Base-by-base conservation (phyloP, 2,113 vertebrate genomes). In the Sitta europaea region DNA sequence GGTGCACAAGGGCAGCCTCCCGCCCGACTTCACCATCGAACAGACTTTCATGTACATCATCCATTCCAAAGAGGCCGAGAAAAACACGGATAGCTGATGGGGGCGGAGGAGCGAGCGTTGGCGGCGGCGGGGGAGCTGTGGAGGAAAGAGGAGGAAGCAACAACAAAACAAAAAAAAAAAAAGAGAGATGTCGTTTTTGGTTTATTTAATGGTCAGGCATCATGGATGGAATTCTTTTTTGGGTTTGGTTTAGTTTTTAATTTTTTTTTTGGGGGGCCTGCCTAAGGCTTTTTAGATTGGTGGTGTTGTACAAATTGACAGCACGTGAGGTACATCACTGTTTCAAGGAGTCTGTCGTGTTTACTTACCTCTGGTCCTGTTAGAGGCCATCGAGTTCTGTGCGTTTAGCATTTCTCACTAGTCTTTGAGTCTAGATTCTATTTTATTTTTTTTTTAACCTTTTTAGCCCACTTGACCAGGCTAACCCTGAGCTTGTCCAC, bases 41-140 rank as follows among this genome's bases (percentile, higher is more conserved):
- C 99, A 99, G 98, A 99, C 99, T 86, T 99, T 99, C 97, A 99
- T 99, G 99, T 99, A 99, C 97, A 99, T 99, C 50, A 99, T 99
- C 87, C 99, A 99, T 96, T 99, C 99, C 90, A 99, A 99, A 98
- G 99, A 99, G 16, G 97, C 98, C 2, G 98, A 99, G 77, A 98
- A 99, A 40, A 94, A 94, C 42, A 51, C 97, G 7, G 99, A 99
- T 89, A 97, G 98, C 97, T 99, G 99, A 99, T 94, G 93, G 97
- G 93, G 11, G 53, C 14, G 0, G 4, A 35, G 79, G 62, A 84
- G 88, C 15, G 35, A 73, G 54, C 3, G 14, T 58, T 40, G 2
- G 3, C 2, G 24, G 0, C 5, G 7, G 85, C n/a, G n/a, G 23
- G 65, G 94, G 16, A 18, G 40, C 48, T 21, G 82, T 5, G 91